Percentiles rank a stretch among this genome's conserved stretches.
Evolutionary conservation across 2,113 vertebrate species (phyloP).

Genomic region (Eudyptes chrysolophus): DNA sequence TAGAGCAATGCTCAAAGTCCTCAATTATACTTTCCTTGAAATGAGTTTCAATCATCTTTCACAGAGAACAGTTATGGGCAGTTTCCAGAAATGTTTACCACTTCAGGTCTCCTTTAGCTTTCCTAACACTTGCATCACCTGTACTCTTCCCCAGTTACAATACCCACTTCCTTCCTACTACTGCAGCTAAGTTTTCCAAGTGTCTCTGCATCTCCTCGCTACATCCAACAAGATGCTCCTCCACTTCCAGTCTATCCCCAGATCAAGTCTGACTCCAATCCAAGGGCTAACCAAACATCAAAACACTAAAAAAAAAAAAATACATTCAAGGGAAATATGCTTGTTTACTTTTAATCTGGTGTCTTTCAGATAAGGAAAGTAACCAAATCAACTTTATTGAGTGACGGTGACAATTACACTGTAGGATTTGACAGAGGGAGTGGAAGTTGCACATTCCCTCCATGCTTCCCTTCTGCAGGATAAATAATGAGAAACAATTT

Average conservation of each 20-base stretch:
- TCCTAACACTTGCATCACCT: background rate
- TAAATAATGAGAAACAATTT: background rate
- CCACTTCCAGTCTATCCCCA: background rate
- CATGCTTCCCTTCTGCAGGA: background rate
- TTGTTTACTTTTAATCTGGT: background rate
- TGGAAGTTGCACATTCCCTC: background rate
- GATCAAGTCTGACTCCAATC: background rate
- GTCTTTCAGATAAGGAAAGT: background rate
- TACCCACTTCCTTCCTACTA: background rate
- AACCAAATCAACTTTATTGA: background rate
- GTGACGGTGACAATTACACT: background rate
- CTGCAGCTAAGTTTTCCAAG: background rate
- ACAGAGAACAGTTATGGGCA: background rate
- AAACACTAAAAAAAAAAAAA: background rate
- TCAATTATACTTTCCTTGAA: background rate
- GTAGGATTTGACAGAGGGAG: background rate
- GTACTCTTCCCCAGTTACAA: background rate
- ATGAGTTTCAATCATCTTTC: background rate
- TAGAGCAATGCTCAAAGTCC: background rate
- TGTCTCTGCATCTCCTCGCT: background rate
- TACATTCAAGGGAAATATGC: background rate
- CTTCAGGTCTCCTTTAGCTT: background rate
- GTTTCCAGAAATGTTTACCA: background rate
- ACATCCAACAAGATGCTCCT: background rate
- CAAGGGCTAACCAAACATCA: background rate